phyloP scores from a whole-genome alignment of 2,113 vertebrate species.

The Haemorhous mexicanus region DNA sequence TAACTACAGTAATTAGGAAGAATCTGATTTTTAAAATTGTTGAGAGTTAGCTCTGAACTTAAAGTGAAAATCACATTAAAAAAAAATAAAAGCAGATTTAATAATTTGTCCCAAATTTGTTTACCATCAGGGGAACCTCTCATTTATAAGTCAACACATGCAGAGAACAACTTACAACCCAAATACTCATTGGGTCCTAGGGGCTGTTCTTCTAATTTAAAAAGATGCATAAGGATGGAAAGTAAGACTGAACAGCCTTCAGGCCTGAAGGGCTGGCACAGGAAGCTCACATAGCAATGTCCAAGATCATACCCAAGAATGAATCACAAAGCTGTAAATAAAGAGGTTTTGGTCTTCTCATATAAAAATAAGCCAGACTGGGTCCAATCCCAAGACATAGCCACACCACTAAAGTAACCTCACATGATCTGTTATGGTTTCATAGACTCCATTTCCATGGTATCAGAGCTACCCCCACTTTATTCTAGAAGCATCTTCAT shows the following conservation, averaged over 20 bases:
- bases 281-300: neutral
- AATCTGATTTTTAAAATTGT: neutral
- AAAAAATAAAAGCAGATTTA: neutral
- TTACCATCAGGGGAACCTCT: neutral
- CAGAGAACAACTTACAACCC: neutral
- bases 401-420: neutral
- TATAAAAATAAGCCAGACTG: neutral
- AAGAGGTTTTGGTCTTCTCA: neutral
- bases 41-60: neutral
- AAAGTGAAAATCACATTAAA: neutral
- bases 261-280: neutral
- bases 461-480: neutral
- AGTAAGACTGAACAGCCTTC: neutral
- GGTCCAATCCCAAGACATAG: neutral
- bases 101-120: neutral
- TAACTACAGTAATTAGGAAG: neutral
- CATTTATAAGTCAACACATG: neutral
- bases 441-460: neutral
- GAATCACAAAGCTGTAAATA: neutral
- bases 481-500: neutral
- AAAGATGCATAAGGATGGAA: neutral
- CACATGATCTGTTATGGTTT: neutral
- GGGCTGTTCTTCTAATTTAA: neutral
- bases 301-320: neutral
- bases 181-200: neutral